These are phyloP conservation scores for Tamias sibiricus DNA, from an alignment of 2,113 vertebrate genomes.

Conservation along the genomic window DNA sequence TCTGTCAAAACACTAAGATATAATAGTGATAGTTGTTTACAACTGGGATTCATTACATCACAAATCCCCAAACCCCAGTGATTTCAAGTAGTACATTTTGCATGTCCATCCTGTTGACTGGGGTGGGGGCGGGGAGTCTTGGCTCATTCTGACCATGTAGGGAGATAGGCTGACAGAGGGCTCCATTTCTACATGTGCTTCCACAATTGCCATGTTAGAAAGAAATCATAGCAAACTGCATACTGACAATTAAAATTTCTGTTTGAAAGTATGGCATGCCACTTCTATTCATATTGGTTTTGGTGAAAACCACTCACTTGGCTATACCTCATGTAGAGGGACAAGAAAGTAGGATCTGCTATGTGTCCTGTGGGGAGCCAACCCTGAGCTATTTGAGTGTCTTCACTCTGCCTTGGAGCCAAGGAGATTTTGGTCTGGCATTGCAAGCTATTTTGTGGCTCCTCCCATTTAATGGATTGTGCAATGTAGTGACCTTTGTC, in stretches of 20 bases:
- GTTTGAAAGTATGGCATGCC: not conserved
- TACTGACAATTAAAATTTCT: not conserved
- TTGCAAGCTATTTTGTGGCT: too few relatives aligned
- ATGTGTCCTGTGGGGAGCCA: not conserved
- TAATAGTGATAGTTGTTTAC: not conserved
- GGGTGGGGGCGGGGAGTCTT: not conserved
- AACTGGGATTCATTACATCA: not conserved
- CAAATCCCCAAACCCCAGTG: not conserved
- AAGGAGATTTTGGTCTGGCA: too few relatives aligned
- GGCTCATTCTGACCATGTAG: not conserved
- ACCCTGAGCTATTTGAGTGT: too few relatives aligned
- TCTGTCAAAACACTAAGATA: not conserved
- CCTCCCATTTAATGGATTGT: too few relatives aligned
- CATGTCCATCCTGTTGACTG: not conserved
- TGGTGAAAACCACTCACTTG: not conserved
- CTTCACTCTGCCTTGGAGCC: too few relatives aligned
- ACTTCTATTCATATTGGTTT: slow-evolving; percentile 1
- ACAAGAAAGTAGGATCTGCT: not conserved
- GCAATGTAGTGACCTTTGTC: too few relatives aligned
- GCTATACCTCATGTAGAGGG: not conserved
- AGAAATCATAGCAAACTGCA: not conserved
- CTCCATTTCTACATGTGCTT: not conserved
- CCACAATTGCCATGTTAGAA: not conserved
- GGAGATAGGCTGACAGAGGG: not conserved
- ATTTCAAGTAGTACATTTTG: not conserved